Conservation (phyloP, 37 sponge, comb jelly and placozoan genomes). For the Halisarca cf. caerulea region DNA sequence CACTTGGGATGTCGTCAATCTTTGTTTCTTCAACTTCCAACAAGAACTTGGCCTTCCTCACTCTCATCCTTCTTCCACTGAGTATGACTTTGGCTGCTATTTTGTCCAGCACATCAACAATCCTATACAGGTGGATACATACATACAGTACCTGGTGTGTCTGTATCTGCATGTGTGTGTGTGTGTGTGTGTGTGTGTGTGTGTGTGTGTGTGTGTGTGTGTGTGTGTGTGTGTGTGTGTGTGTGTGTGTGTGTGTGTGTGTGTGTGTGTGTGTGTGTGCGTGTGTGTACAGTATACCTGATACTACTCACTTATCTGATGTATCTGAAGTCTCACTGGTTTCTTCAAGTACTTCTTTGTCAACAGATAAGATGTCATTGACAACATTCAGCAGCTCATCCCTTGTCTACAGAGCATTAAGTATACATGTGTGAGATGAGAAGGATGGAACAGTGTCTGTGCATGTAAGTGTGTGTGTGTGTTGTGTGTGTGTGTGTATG, state of each 20-base stretch:
- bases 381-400: slow-evolving; percentile 19
- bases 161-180: too few species aligned
- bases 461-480: too few species aligned
- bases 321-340: slow-evolving; percentile 25
- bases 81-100: neutral
- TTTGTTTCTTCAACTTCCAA: neutral
- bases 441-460: too few species aligned
- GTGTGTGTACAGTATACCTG: neutral
- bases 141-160: neutral
- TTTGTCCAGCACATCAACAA: slow-evolving; percentile 7
- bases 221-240: neutral
- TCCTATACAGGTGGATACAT: neutral
- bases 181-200: neutral
- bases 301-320: slow-evolving; percentile 2
- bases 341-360: neutral
- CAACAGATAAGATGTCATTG: slow-evolving; percentile 14
- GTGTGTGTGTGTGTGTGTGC: neutral
- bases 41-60: neutral
- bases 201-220: too few species aligned
- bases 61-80: neutral
- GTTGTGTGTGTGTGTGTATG: too few species aligned
- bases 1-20: neutral
- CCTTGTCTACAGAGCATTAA: slow-evolving; percentile 9
- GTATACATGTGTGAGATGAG: too few species aligned
- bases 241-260: neutral